Evolutionary conservation across 2,888 invertebrate genomes (phyloP).

Genomic region (Macropis europaea): DNA sequence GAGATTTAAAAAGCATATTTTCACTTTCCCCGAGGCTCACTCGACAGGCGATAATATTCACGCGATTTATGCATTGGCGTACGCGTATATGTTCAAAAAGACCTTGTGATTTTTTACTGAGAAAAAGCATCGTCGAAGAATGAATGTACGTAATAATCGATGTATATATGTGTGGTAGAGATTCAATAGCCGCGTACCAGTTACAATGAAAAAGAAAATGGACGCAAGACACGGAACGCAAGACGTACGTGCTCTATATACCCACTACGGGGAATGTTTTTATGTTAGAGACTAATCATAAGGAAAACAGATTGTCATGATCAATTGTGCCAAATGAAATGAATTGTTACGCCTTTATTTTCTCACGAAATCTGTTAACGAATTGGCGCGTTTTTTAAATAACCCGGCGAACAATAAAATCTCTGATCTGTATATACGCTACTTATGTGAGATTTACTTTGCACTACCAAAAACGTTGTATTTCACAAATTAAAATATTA

Average conservation of each 20-base stretch:
- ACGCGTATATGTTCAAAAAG: constrained; percentile 13
- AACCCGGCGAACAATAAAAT: constrained; percentile 59
- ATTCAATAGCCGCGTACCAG: constrained; percentile 16
- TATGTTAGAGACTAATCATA: constrained; percentile 21
- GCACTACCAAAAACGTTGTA: background rate
- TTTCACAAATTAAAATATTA: background rate
- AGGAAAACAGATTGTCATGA: constrained; percentile 34
- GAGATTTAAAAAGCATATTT: background rate
- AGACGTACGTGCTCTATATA: constrained; percentile 18
- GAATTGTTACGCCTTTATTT: constrained; percentile 56
- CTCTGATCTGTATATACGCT: constrained; percentile 49
- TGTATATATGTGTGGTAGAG: constrained; percentile 35
- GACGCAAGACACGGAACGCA: constrained; percentile 18
- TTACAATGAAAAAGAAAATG: constrained; percentile 23
- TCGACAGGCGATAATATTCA: background rate
- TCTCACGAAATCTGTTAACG: constrained; percentile 37
- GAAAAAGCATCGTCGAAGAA: background rate
- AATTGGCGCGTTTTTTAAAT: constrained; percentile 45
- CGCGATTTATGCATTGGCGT: constrained; percentile 15
- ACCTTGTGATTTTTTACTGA: constrained; percentile 29
- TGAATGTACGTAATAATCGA: constrained; percentile 25
- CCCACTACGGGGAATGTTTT: constrained; percentile 6
- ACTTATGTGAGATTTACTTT: constrained; percentile 4
- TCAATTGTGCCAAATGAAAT: constrained; percentile 55
- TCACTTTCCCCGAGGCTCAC: background rate